Evolutionary conservation across 2,113 vertebrate genomes (phyloP).

Genomic region (Pitta sordida): DNA sequence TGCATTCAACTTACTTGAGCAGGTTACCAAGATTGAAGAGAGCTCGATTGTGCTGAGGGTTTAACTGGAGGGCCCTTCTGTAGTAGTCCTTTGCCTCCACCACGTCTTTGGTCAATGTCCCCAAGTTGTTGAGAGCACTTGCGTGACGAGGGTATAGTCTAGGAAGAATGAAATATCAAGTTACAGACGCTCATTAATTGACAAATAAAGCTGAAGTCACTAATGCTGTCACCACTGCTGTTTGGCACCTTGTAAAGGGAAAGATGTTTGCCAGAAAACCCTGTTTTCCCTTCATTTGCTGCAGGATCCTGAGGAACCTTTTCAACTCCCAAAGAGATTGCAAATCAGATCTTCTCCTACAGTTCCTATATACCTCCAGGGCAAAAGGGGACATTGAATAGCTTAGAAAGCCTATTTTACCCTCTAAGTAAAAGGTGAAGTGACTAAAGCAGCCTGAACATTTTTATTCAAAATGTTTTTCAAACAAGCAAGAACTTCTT

Average conservation of each 20-base stretch:
- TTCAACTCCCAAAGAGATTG: background rate
- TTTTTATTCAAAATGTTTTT: background rate
- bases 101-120: slow-evolving; percentile 83
- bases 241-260: background rate
- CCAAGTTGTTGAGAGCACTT: slow-evolving; percentile 95
- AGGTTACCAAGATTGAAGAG: slow-evolving; percentile 98
- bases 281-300: background rate
- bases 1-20: slow-evolving; percentile 81
- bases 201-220: background rate
- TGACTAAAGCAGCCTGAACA: background rate
- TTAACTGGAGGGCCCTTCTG: slow-evolving; percentile 85
- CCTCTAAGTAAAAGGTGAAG: background rate
- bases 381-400: background rate
- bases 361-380: background rate
- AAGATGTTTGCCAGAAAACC: background rate
- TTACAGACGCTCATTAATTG: background rate
- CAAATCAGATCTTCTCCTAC: background rate
- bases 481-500: background rate
- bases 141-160: slow-evolving; percentile 93
- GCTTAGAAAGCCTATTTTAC: background rate
- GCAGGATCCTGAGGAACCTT: background rate
- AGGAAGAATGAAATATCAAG: background rate
- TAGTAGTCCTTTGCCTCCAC: slow-evolving; percentile 89
- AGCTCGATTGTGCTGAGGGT: slow-evolving; percentile 91
- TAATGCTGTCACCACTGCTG: background rate